phyloP scores from a whole-genome alignment of 2,113 vertebrate species.

The Boulengerochromis microlepis region DNA sequence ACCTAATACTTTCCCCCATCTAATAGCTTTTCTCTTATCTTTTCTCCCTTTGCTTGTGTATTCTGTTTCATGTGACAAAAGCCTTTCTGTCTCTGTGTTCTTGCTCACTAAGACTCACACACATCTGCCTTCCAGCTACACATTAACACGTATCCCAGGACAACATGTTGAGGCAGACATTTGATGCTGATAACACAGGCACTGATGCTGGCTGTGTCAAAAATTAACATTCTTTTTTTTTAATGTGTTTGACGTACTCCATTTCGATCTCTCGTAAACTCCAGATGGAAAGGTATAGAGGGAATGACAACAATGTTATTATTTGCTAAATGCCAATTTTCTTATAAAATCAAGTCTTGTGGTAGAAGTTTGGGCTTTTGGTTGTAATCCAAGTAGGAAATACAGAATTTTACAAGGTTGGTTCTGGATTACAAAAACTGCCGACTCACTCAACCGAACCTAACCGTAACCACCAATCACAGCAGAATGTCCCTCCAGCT shows the following conservation, averaged over 20 bases:
- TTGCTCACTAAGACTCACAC: neutral
- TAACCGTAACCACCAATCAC: neutral
- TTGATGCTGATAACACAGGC: neutral
- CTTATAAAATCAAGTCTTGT: neutral
- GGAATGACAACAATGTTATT: neutral
- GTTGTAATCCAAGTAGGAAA: neutral
- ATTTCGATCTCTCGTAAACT: neutral
- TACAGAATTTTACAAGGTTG: neutral
- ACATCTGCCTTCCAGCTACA: neutral
- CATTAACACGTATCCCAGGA: neutral
- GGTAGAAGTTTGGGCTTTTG: neutral
- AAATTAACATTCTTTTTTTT: neutral
- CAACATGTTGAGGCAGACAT: neutral
- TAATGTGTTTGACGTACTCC: neutral
- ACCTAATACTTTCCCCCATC: neutral
- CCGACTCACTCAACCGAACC: neutral
- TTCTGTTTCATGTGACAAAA: neutral
- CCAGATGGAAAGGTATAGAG: neutral
- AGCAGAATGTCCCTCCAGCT: neutral
- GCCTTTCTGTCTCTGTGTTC: neutral
- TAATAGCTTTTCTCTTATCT: neutral
- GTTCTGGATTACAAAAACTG: neutral
- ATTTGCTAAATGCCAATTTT: neutral
- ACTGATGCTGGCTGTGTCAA: neutral
- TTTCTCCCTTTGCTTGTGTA: neutral